phyloP scores from a whole-genome alignment of 2,888 invertebrate species.

The Pheosia gnoma region DNA sequence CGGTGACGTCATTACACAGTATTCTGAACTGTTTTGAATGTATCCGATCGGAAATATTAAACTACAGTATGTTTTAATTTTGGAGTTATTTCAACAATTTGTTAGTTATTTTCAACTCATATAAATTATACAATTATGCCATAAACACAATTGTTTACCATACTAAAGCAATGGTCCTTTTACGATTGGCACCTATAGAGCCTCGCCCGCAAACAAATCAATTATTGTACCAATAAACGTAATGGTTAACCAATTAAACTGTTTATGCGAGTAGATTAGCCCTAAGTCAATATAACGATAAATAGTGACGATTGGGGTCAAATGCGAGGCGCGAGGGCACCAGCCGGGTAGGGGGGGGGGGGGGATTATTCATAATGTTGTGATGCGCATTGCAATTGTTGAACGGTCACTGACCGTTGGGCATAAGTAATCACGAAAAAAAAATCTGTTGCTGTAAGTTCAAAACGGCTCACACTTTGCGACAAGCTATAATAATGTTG shows the following conservation, averaged over 20 bases:
- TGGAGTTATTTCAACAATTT: no score
- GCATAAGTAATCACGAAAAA: background rate
- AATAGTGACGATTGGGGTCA: conserved; percentile 47
- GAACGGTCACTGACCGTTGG: conserved; percentile 30
- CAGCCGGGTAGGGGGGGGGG: background rate
- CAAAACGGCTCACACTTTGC: no score
- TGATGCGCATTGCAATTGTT: conserved; percentile 23
- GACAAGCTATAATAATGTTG: no score
- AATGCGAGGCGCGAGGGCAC: conserved; percentile 20
- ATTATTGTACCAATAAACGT: background rate
- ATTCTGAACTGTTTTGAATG: no score
- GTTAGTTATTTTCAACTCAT: no score
- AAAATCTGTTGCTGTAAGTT: no score
- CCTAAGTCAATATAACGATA: conserved; percentile 47
- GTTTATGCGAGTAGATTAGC: conserved; percentile 39
- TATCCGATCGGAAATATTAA: no score
- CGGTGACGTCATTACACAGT: no score
- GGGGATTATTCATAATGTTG: conserved; percentile 22
- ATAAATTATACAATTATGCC: no score
- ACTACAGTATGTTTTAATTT: no score
- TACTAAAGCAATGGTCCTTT: no score
- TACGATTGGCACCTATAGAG: background rate
- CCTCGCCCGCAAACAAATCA: background rate
- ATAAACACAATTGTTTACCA: no score
- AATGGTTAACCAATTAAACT: conserved; percentile 34